Base-by-base conservation (phyloP, 1,140 invertebrate genomes). In the Centruroides vittatus region DNA sequence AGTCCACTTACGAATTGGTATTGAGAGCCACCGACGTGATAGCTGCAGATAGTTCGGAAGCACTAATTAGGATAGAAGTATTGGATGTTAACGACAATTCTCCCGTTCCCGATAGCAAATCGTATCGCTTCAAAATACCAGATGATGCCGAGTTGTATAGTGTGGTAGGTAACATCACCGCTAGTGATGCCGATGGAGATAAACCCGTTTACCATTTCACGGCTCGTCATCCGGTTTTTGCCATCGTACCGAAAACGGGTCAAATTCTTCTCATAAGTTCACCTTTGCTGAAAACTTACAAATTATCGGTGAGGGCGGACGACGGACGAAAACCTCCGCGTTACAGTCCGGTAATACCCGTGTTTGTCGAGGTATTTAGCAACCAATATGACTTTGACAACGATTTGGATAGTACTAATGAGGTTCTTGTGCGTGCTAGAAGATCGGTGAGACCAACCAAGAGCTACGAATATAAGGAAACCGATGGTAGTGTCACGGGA, bases 191-290 rank as follows among this genome's bases (percentile, higher is more conserved):
- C 0, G 91, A 94, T 71, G 88, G 86, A 9, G 90, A 93, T 75
- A 83, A 83, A 63, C 80, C 93, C 6, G 84, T 88, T n/a, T 95
- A 93, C 72, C 82, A 82, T 58, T 73, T 93, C 34, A 78, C 81
- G n/a, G 82, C 82, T 3, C 83, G 85, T 3, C 89, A 81, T 57
- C 87, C 87, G 67, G 72, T 85, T 35, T 80, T 89, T 12, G 85
- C 93, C 6, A 84, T 94, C 60, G 88, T 93, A 1, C 91, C 91
- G 0, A 89, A 93, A 76, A 93, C 90, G 3, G 91, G 91, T 2
- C 87, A 93, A 70, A 73, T 95, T 1, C 80, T 93, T 66, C 70
- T 93, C 7, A 84, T 83, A 11, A 85, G 83, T 9, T 55, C 67
- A 6, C 65, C 69, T 0, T 57, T 67, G 36, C 34, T 47, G 3